Base-by-base conservation (phyloP, 2,888 invertebrate genomes). In the Agonum fuliginosum region DNA sequence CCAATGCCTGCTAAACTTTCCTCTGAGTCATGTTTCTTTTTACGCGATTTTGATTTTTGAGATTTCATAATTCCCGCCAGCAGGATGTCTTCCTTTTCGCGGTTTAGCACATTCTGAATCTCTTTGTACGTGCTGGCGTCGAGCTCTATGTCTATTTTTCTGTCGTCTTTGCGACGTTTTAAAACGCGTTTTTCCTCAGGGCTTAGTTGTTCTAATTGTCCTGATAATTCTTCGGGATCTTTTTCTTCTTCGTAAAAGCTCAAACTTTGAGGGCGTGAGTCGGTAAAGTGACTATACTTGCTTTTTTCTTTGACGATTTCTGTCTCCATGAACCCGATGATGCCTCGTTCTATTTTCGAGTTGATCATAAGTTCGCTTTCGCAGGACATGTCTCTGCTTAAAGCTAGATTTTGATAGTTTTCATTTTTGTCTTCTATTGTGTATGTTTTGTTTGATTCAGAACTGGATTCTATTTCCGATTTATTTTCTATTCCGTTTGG, bases 341-440 rank as follows among this genome's bases (percentile, higher is more conserved):
- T 86, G 24, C 87, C 81, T 12, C 84, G 84, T 65, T 87, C 78
- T 51, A 87, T 87, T 81, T 87, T 87, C 10, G 86, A 83, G 80
- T 91, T 91, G 41, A 91, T 91, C 54, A 91, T 90, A 20, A 89
- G 82, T 81, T 91, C 91, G 0, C 88, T 87, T 79, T 90, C 91
- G 14, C 90, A 85, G 0, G 90, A 91, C 79, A 90, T 89, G 75
- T 87, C 87, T 41, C 86, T 82, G 79, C 86, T 86, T 3, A 70
- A 14, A 14, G 86, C 86, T n/a, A 86, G 85, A 71, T 84, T 82
- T 19, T 80, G 80, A 19, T 82, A 80, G 77, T 81, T 83, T 22
- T 85, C 84, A 78, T 84, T 80, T 76, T 81, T 83, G 73, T 85
- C 85, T 72, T 85, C 84, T 54, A 81, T 79, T 19, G 10, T 48